These are phyloP conservation scores for Eupeodes latifasciatus DNA, from an alignment of 2,888 invertebrate genomes.

Conservation along the genomic window DNA sequence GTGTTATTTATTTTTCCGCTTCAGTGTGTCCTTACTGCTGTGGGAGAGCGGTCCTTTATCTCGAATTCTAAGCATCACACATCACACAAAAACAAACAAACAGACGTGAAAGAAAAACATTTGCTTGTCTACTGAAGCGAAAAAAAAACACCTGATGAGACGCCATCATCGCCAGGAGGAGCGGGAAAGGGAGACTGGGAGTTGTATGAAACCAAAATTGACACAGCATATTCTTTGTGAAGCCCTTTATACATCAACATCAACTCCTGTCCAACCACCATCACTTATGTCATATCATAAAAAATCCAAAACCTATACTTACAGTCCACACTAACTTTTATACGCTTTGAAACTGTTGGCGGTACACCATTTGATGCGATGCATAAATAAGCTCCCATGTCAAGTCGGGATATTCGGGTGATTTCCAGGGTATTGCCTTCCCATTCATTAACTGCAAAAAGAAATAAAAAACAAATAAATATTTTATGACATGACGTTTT, in stretches of 20 bases:
- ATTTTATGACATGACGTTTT: slow-evolving; percentile 3
- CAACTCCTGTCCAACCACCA: slow-evolving; percentile 36
- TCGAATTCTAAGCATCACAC: slow-evolving; percentile 14
- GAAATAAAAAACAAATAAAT: background rate
- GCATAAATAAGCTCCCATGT: slow-evolving; percentile 96
- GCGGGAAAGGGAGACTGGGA: background rate
- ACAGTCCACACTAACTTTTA: slow-evolving; percentile 97
- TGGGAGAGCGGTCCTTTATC: slow-evolving; percentile 46
- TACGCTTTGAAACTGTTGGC: slow-evolving; percentile 95
- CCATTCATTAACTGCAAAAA: slow-evolving; percentile 90
- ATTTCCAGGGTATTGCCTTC: slow-evolving; percentile 94
- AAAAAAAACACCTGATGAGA: slow-evolving; percentile 50
- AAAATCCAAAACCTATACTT: slow-evolving; percentile 85
- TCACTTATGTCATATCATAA: slow-evolving; percentile 53
- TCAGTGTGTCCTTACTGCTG: slow-evolving; percentile 62
- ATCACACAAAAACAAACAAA: background rate
- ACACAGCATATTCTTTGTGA: slow-evolving; percentile 67
- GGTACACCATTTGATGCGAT: slow-evolving; percentile 95
- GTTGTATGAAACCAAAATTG: slow-evolving; percentile 38
- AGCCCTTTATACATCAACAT: slow-evolving; percentile 3
- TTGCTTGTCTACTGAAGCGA: slow-evolving; percentile 51
- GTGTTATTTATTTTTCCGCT: slow-evolving; percentile 72
- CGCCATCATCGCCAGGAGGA: too few relatives aligned
- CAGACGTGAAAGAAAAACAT: slow-evolving; percentile 57
- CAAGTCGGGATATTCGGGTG: slow-evolving; percentile 92